phyloP scores from a whole-genome alignment of 1,140 invertebrate genomes.

The Panagrolaimus sp. region DNA sequence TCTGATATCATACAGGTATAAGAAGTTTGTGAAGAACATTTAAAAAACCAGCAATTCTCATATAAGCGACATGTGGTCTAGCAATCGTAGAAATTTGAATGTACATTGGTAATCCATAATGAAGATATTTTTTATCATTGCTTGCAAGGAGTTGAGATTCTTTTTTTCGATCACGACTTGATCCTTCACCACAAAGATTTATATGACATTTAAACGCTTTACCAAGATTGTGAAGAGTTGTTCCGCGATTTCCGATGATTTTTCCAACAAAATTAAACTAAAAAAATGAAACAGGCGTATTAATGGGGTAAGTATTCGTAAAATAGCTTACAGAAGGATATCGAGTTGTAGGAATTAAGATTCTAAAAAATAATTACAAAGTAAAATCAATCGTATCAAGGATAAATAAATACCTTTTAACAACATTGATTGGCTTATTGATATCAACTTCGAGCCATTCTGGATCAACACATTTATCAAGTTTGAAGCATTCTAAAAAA shows the following conservation, averaged over 20 bases:
- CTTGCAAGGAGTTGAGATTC: constrained; percentile 14
- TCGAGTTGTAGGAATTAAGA: constrained; percentile 44
- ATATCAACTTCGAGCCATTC: constrained; percentile 49
- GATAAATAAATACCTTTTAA: too few species aligned
- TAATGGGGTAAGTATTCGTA: background rate
- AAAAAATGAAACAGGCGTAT: background rate
- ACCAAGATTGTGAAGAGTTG: constrained; percentile 24
- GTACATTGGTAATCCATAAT: constrained; percentile 24
- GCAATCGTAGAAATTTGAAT: constrained; percentile 21
- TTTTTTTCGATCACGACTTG: constrained; percentile 14
- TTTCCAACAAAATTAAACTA: constrained; percentile 58
- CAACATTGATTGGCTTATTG: constrained; percentile 36
- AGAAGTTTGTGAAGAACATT: constrained; percentile 19
- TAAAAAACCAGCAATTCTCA: constrained; percentile 24
- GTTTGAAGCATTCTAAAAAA: constrained; percentile 5
- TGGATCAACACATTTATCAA: constrained; percentile 33
- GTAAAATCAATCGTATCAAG: too few species aligned
- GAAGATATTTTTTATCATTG: constrained; percentile 16
- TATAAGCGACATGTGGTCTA: constrained; percentile 24
- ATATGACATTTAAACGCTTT: constrained; percentile 23
- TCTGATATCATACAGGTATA: constrained; percentile 18
- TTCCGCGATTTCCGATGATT: constrained; percentile 75
- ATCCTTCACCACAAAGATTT: constrained; percentile 17
- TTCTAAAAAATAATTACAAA: constrained; percentile 40
- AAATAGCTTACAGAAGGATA: constrained; percentile 34